phyloP scores from a whole-genome alignment of 2,888 invertebrate species.

The Monopis laevigella region DNA sequence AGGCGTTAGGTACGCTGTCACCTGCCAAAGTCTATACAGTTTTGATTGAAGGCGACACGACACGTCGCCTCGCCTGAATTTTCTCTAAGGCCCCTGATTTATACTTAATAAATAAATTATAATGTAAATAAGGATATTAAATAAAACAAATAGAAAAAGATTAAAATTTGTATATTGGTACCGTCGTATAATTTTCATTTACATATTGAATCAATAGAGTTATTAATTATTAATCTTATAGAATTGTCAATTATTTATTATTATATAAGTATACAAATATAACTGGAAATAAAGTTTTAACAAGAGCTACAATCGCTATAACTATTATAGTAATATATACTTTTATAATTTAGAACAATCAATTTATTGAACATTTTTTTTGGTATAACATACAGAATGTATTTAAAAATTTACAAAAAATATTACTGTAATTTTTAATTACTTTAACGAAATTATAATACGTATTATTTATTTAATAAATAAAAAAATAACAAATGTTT shows the following conservation, averaged over 20 bases:
- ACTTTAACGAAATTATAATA: too few relatives aligned
- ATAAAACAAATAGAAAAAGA: constrained; percentile 33
- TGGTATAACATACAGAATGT: constrained; percentile 15
- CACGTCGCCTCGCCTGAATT: too few relatives aligned
- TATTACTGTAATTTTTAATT: too few relatives aligned
- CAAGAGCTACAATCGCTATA: constrained; percentile 26
- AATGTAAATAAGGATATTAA: too few relatives aligned
- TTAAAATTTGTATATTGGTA: constrained; percentile 68
- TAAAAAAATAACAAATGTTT: too few relatives aligned
- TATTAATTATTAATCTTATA: constrained; percentile 53
- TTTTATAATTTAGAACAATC: constrained; percentile 23
- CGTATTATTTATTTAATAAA: too few relatives aligned
- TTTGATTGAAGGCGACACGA: too few relatives aligned
- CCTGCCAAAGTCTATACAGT: too few relatives aligned
- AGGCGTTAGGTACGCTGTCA: too few relatives aligned
- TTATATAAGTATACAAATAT: constrained; percentile 9
- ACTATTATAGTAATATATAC: not conserved
- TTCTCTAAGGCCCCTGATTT: too few relatives aligned
- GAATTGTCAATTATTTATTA: constrained; percentile 15
- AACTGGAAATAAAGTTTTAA: constrained; percentile 30
- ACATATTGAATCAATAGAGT: constrained; percentile 49
- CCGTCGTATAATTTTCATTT: constrained; percentile 64
- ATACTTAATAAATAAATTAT: too few relatives aligned
- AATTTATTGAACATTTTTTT: constrained; percentile 18
- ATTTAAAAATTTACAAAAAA: constrained; percentile 1